Conservation (phyloP, 1,140 invertebrate genomes). For the Pentalonia nigronervosa region DNA sequence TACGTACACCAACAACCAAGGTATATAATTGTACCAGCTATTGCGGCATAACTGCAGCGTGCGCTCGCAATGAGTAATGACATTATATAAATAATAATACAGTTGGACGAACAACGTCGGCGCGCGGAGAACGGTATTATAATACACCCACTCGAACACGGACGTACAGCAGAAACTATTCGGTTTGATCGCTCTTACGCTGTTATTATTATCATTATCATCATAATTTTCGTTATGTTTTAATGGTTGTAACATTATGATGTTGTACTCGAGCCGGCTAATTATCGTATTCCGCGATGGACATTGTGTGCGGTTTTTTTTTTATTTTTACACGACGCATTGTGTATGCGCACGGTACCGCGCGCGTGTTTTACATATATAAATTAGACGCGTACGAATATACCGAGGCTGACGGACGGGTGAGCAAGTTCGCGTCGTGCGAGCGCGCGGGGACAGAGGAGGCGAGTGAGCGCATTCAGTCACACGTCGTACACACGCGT, state of each 20-base stretch:
- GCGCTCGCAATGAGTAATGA: neutral
- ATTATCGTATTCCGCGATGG: neutral
- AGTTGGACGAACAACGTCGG: neutral
- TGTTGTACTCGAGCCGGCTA: neutral
- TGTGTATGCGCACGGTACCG: conserved; percentile 14
- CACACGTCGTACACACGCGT: neutral
- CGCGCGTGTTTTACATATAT: neutral
- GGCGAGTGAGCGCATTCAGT: conserved; percentile 24
- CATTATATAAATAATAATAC: conserved; percentile 15
- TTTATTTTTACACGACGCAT: neutral
- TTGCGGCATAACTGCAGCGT: neutral
- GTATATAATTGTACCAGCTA: neutral
- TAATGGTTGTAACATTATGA: neutral
- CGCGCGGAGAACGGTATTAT: neutral
- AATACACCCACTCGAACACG: neutral
- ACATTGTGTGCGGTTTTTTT: conserved; percentile 1
- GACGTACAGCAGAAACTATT: neutral
- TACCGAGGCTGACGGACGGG: neutral
- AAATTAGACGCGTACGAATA: neutral
- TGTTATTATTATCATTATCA: neutral
- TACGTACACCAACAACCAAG: neutral
- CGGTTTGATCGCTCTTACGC: no score
- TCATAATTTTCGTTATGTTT: neutral
- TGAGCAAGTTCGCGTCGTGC: neutral
- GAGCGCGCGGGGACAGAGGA: no score